These are phyloP conservation scores for Clamator glandarius DNA, from an alignment of 2,797 vertebrate genomes.

Conservation along the genomic window DNA sequence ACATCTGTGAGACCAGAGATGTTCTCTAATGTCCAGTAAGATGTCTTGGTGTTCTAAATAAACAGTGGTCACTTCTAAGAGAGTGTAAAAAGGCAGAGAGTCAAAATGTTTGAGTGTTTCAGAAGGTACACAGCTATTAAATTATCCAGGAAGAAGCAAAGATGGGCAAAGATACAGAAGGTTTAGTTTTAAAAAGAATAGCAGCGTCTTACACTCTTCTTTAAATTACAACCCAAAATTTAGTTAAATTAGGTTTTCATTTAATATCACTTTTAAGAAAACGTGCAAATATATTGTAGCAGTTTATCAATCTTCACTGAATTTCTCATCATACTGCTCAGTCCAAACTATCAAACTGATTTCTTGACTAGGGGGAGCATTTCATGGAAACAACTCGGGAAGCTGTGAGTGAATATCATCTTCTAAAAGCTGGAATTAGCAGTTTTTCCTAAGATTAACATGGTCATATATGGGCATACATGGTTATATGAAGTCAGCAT, in stretches of 20 bases:
- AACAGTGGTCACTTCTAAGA: neutral
- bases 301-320: neutral
- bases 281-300: neutral
- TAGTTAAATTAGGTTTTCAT: constrained; percentile 26
- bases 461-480: too few relatives aligned
- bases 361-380: neutral
- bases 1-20: neutral
- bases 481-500: neutral
- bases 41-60: neutral
- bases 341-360: neutral
- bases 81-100: neutral
- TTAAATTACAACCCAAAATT: neutral
- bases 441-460: neutral
- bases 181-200: neutral
- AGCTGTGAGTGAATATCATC: neutral
- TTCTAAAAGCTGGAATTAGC: neutral
- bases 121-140: neutral
- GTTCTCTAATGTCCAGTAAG: neutral
- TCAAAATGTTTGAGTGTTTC: neutral
- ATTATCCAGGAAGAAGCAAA: neutral
- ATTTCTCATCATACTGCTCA: neutral
- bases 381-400: neutral
- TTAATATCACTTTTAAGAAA: neutral
- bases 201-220: neutral
- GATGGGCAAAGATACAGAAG: neutral